Conservation (phyloP, 2,797 vertebrate species). For the Schizopygopsis malacanthus region DNA sequence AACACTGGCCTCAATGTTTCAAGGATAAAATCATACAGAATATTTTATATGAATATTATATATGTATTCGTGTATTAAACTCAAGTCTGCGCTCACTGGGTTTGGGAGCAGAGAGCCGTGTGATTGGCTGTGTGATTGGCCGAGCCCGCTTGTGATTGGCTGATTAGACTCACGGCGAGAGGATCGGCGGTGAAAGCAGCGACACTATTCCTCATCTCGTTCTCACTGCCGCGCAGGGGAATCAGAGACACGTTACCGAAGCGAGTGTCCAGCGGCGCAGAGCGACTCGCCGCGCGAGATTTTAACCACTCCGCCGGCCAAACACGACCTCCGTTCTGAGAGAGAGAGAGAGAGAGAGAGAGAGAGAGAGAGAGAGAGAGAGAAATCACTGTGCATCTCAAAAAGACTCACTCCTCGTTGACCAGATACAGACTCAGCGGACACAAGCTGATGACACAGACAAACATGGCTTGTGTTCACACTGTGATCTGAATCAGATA, state of each 20-base stretch:
- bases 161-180: slow-evolving; percentile 86
- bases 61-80: neutral
- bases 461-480: too few relatives aligned
- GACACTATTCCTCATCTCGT: slow-evolving; percentile 95
- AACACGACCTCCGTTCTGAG: slow-evolving; percentile 79
- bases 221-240: slow-evolving; percentile 91
- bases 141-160: slow-evolving; percentile 71
- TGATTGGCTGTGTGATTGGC: slow-evolving; percentile 55
- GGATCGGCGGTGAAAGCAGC: slow-evolving; percentile 88
- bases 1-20: too few relatives aligned
- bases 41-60: too few relatives aligned
- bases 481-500: too few relatives aligned
- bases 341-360: neutral
- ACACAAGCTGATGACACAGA: too few relatives aligned
- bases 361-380: neutral
- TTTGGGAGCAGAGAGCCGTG: neutral
- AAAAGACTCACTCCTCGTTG: too few relatives aligned
- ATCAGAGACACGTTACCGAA: slow-evolving; percentile 92
- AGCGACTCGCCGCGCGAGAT: slow-evolving; percentile 70
- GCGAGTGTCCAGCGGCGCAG: slow-evolving; percentile 75
- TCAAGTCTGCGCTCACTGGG: neutral
- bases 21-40: too few relatives aligned
- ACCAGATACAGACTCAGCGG: too few relatives aligned
- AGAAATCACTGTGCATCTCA: neutral
- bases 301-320: slow-evolving; percentile 86